Evolutionary conservation across 2,888 invertebrate genomes (phyloP), one percentile per base, ranked within the genome.

Genomic region (Tipula helvola): DNA sequence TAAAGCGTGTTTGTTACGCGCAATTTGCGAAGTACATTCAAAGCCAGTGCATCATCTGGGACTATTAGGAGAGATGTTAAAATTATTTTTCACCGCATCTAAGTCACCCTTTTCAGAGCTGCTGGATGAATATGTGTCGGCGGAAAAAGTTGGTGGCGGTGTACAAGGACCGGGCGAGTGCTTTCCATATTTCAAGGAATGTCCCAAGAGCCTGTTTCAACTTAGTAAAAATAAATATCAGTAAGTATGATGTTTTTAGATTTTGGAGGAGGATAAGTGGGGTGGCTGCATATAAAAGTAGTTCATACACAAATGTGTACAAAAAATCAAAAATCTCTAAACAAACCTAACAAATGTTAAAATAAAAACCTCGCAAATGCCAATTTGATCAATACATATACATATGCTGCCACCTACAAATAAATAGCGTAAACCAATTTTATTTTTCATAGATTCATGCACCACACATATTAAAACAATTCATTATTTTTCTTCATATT

Each of bases 1-100:
- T 36, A 96, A 94, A 89, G 96, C 96, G 3, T 97, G 97, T 89
- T 91, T 97, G 0, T 91, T 97, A 86, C 92, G 97, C 88, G 96
- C 96, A 0, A 97, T 97, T 88, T 97, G 97, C 89, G 97, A 97
- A 91, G 95, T 97, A 83, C 96, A 97, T 89, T 95, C 97, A 0
- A 94, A 96, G 89, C 95, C 95, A 0, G 91, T 96, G 88, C 93
- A 93, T 86, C 95, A 96, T 89, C 96, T 95, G 89, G 97, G 97
- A 5, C 93, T 97, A 86, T 90, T 97, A 83, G 97, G 97, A 0
- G 97, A 97, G 92, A 93, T 96, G 89, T 92, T 96, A 88, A 96
- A 96, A 90, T 90, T 97, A 5, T 96, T 97, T 90, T 94, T 97
- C 89, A 96, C 96, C 86, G 96, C 96, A 0, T 96, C 95, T 89